phyloP scores from a whole-genome alignment of 2,797 vertebrate species.

The Antennarius maculatus region DNA sequence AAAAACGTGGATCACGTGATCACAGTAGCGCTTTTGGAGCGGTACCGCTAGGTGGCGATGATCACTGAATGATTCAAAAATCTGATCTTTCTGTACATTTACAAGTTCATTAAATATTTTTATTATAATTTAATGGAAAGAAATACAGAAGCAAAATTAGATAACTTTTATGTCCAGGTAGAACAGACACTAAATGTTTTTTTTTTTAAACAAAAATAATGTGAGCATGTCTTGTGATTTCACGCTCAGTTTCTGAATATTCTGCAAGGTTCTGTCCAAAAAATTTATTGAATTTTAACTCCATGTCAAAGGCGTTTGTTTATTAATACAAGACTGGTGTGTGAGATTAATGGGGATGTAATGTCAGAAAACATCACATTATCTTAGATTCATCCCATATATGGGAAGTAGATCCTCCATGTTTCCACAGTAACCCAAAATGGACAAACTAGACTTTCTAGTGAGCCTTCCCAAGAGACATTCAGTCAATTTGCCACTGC shows the following conservation, averaged over 20 bases:
- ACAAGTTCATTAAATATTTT: no score
- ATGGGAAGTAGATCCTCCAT: no score
- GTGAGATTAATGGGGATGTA: neutral
- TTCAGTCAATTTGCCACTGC: neutral
- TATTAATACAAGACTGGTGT: slow-evolving; percentile 2
- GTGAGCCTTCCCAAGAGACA: no score
- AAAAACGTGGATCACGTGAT: slow-evolving; percentile 9
- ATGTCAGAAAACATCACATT: neutral
- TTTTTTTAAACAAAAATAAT: neutral
- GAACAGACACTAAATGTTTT: no score
- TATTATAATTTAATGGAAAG: no score
- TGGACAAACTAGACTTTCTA: no score
- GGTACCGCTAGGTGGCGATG: slow-evolving; percentile 25
- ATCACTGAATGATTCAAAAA: neutral
- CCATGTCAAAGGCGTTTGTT: slow-evolving; percentile 36
- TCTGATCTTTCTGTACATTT: no score
- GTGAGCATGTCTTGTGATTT: neutral
- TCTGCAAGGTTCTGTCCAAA: no score
- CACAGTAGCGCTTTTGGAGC: neutral
- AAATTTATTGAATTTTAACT: slow-evolving; percentile 24
- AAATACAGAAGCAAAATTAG: no score
- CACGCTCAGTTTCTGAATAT: no score
- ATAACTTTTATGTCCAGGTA: no score
- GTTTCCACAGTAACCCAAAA: no score
- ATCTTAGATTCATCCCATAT: neutral